Base-by-base conservation (phyloP, 2,113 vertebrate species). In the Protomyctophum bolini region DNA sequence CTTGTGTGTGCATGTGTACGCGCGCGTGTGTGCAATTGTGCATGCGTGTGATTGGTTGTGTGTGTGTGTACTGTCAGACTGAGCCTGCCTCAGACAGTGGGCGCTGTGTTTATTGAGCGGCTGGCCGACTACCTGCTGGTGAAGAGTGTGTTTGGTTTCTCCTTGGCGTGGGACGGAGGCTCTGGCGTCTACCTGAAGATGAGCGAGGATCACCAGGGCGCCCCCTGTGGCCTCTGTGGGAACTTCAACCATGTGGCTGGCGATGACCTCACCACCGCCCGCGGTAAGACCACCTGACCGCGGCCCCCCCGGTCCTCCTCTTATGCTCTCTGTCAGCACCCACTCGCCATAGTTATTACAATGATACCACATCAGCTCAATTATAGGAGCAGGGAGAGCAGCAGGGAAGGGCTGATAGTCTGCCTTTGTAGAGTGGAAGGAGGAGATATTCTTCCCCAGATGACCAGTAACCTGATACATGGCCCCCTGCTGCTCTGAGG, bases 61-160 rank as follows among this genome's bases (percentile, higher is more conserved):
- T 74, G 29, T 68, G 49, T 80, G 50, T 64, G 46, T 65, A 68
- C 74, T 66, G 9, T 71, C 79, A 99, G 97, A 72, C 87, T 98
- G 80, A 89, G 58, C 8, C 90, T 99, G 70, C 98, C 98, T 58
- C 96, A 97, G 83, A 97, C 95, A 7, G 68, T 96, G 71, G 95
- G 95, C 68, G 91, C 96, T 50, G 91, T 97, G 68, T 97, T 97
- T 74, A 89, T 99, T 50, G 97, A 99, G 87, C 95, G 95, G 56
- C 84, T 99, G 73, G 97, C 98, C 3, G 97, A 99, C 87, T 99
- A 99, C 83, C 93, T 99, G 86, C 89, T 99, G 54, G 96, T 98
- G 87, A 99, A 99, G 89, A 99, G 96, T 55, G 96, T 95, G 15
- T 98, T 99, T 84, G 97, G 98, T 68, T 97, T 99, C 92, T 99